Percentiles rank a stretch among this genome's conserved stretches.
Evolutionary conservation across 2,113 vertebrate species (phyloP).

Genomic region (Megaceryle torquata): DNA sequence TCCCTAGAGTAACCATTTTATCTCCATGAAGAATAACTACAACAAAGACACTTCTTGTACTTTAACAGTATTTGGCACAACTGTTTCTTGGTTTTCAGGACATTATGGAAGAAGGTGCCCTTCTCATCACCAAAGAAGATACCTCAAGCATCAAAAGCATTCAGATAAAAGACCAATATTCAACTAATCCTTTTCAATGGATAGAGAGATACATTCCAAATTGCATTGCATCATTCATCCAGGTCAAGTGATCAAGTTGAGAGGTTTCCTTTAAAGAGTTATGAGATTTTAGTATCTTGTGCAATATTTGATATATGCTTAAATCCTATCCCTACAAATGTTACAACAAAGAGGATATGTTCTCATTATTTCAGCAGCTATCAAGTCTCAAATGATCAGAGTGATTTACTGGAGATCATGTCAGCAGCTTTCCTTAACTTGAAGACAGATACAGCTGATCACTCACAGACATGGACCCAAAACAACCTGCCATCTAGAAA

Average conservation of each 20-base stretch:
- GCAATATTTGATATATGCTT: neutral
- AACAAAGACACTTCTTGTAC: neutral
- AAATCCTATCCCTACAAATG: neutral
- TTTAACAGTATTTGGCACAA: neutral
- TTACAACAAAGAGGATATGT: neutral
- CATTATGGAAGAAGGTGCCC: neutral
- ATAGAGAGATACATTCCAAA: neutral
- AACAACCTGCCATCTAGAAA: slow-evolving; percentile 10
- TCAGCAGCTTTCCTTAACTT: neutral
- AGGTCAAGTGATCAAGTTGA: neutral
- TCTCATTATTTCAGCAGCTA: slow-evolving; percentile 20
- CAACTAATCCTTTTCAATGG: neutral
- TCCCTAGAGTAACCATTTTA: neutral
- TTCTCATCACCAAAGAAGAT: neutral
- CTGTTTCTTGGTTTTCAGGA: neutral
- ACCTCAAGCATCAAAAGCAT: neutral
- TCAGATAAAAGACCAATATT: neutral
- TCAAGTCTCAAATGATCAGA: neutral
- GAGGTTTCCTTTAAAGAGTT: neutral
- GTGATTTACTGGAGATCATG: slow-evolving; percentile 3
- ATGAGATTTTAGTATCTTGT: neutral
- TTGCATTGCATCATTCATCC: neutral
- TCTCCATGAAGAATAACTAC: neutral
- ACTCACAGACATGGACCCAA: neutral
- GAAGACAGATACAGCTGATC: neutral